These are phyloP conservation scores for Drosophila pruinosa DNA, from an alignment of 1,140 invertebrate species.

Conservation along the genomic window DNA sequence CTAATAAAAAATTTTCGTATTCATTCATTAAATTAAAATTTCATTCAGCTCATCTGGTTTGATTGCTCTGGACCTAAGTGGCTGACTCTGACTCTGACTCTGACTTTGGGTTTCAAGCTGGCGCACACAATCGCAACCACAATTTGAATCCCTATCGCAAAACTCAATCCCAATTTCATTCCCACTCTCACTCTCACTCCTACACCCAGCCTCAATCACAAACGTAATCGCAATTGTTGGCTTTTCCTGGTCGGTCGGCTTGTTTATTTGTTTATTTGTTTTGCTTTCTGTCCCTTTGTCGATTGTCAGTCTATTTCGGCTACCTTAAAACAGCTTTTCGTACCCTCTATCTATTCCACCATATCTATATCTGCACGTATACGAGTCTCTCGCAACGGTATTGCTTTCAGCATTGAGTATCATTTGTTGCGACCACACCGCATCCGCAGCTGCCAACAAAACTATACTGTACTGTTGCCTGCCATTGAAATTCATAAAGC, in stretches of 20 bases:
- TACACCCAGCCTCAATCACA: slow-evolving; percentile 56
- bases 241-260: slow-evolving; percentile 50
- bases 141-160: slow-evolving; percentile 44
- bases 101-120: not conserved
- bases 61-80: slow-evolving; percentile 75
- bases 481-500: slow-evolving; percentile 79
- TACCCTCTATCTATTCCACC: not conserved
- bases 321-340: slow-evolving; percentile 30
- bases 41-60: slow-evolving; percentile 77
- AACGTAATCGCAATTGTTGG: slow-evolving; percentile 72
- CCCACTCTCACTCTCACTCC: slow-evolving; percentile 8
- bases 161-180: slow-evolving; percentile 22
- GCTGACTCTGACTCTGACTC: slow-evolving; percentile 27
- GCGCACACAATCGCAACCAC: slow-evolving; percentile 8
- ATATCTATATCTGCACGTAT: not conserved
- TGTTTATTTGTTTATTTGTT: slow-evolving; percentile 58
- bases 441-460: slow-evolving; percentile 38
- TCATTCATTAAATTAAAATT: slow-evolving; percentile 81
- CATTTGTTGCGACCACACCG: slow-evolving; percentile 29
- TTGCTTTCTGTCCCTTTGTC: slow-evolving; percentile 46
- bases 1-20: slow-evolving; percentile 72
- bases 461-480: slow-evolving; percentile 52
- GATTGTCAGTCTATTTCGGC: slow-evolving; percentile 33
- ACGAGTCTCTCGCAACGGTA: slow-evolving; percentile 14
- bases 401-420: slow-evolving; percentile 22